Conservation (phyloP, 2,113 vertebrate genomes). For the Ariopsis seemanni region DNA sequence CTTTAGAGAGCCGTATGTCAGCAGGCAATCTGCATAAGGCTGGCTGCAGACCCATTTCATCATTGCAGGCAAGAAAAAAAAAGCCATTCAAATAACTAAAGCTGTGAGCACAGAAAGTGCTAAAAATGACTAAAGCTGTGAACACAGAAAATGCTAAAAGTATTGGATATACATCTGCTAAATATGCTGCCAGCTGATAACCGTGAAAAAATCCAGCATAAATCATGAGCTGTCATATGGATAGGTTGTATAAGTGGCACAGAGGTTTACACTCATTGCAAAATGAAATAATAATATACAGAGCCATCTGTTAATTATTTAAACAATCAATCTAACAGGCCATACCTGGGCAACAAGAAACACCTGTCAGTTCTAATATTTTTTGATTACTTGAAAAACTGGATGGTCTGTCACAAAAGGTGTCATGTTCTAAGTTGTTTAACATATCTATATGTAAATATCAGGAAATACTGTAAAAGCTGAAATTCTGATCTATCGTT, state of each 20-base stretch:
- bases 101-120: conserved; percentile 22
- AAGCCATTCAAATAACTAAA: conserved; percentile 25
- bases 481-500: background rate
- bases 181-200: conserved; percentile 2
- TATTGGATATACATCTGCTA: conserved; percentile 21
- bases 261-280: background rate
- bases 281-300: conserved; percentile 34
- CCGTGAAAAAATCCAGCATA: conserved; percentile 18
- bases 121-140: conserved; percentile 12
- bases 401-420: background rate
- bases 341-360: background rate
- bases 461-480: too few species aligned
- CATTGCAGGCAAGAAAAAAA: background rate
- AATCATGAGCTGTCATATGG: conserved; percentile 1
- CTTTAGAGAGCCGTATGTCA: conserved; percentile 44
- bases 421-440: background rate
- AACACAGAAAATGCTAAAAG: background rate
- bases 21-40: conserved; percentile 36
- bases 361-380: too few species aligned
- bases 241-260: background rate
- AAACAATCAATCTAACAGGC: background rate
- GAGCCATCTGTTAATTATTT: background rate
- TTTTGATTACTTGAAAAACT: background rate
- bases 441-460: background rate
- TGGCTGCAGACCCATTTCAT: conserved; percentile 40